Evolutionary conservation across 2,113 vertebrate genomes (phyloP).

Genomic region (Zosterops japonicus): DNA sequence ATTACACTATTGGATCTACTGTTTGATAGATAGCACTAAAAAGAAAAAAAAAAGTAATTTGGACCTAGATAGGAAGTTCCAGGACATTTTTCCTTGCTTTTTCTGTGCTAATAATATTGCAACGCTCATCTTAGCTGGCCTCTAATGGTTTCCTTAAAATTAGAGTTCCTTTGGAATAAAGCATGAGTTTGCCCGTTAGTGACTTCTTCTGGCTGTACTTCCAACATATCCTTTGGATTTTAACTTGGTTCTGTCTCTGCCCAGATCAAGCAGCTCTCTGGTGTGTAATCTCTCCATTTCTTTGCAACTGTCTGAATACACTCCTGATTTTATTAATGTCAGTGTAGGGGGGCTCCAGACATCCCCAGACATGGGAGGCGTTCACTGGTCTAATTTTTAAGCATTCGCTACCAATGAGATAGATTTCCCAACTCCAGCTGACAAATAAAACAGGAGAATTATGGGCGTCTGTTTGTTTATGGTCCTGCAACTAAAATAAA

Average conservation of each 20-base stretch:
- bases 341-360: background rate
- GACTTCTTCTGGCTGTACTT: background rate
- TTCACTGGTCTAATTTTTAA: background rate
- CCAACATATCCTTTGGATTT: background rate
- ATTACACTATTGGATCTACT: too few species aligned
- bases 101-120: background rate
- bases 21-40: background rate
- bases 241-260: background rate
- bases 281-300: background rate
- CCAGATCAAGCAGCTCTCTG: background rate
- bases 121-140: background rate
- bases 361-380: background rate
- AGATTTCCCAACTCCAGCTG: constrained; percentile 11
- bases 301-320: background rate
- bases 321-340: background rate
- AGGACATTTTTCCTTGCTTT: background rate
- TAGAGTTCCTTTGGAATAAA: background rate
- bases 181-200: background rate
- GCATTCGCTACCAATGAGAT: background rate
- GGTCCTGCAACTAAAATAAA: constrained; percentile 38
- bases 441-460: constrained; percentile 27
- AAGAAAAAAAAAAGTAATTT: background rate
- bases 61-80: background rate
- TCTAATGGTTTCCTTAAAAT: background rate
- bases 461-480: constrained; percentile 50